A percentile compares a stretch with the other conserved stretches of the same genome.
phyloP scores from a whole-genome alignment of 1,140 invertebrate species.

The Adoxophyes honmai region DNA sequence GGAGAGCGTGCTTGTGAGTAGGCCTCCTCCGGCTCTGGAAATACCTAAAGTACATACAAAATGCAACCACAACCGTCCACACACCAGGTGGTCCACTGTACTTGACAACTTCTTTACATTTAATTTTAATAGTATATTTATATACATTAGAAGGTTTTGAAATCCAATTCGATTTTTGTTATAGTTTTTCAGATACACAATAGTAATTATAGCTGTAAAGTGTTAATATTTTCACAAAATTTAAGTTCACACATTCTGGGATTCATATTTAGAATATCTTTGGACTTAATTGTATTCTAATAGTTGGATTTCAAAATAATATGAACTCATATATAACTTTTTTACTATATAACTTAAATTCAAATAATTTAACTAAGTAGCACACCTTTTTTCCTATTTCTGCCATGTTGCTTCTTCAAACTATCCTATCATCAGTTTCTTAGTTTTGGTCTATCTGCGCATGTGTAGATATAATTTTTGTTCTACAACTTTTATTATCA shows the following conservation, averaged over 20 bases:
- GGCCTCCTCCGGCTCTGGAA: slow-evolving; percentile 43
- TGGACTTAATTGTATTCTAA: not conserved
- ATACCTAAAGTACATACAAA: slow-evolving; percentile 67
- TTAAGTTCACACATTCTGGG: not conserved
- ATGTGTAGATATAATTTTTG: no score
- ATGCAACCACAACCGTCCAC: slow-evolving; percentile 68
- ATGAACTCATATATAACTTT: not conserved
- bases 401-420: not conserved
- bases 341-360: not conserved
- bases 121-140: slow-evolving; percentile 22
- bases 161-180: slow-evolving; percentile 15
- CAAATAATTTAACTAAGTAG: not conserved
- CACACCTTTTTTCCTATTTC: not conserved
- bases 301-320: slow-evolving; percentile 1
- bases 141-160: slow-evolving; percentile 3
- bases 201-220: no score
- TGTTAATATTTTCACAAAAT: not conserved
- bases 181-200: no score
- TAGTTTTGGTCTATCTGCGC: no score
- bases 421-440: not conserved
- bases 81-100: slow-evolving; percentile 52
- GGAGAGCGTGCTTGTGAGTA: slow-evolving; percentile 41
- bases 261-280: not conserved
- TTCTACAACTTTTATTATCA: no score
- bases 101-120: slow-evolving; percentile 24